Conservation (phyloP, 2,797 vertebrate genomes). For the Poecilia picta region DNA sequence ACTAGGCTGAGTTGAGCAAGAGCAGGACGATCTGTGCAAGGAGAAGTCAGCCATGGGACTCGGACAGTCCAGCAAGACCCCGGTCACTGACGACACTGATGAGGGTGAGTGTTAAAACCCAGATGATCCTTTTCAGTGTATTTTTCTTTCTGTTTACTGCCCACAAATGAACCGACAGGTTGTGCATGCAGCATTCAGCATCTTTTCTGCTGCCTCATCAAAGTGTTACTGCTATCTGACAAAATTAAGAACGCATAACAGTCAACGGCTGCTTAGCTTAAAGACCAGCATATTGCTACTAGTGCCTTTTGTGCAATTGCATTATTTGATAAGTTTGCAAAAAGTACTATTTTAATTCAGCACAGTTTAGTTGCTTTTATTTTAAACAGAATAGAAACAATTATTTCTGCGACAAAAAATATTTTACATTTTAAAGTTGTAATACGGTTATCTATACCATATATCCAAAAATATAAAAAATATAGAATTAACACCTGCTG, state of each 20-base stretch:
- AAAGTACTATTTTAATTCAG: not conserved
- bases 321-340: not conserved
- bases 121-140: not conserved
- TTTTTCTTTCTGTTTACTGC: not conserved
- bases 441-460: not conserved
- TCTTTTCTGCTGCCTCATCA: not conserved
- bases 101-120: conserved; percentile 74
- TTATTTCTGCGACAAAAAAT: not conserved
- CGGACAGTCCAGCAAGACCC: conserved; percentile 83
- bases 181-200: conserved; percentile 3
- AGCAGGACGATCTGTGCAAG: conserved; percentile 43
- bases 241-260: conserved; percentile 19
- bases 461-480: not conserved
- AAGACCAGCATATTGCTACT: not conserved
- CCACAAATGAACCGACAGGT: not conserved
- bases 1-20: conserved; percentile 65
- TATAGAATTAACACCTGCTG: not conserved
- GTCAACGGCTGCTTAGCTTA: conserved; percentile 12
- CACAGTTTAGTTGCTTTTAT: not conserved
- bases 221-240: conserved; percentile 8
- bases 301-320: not conserved
- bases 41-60: conserved; percentile 82
- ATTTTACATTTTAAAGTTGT: not conserved
- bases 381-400: not conserved
- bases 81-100: conserved; percentile 67